phyloP scores from a whole-genome alignment of 1,140 invertebrate species.

The Aphidius gifuensis region DNA sequence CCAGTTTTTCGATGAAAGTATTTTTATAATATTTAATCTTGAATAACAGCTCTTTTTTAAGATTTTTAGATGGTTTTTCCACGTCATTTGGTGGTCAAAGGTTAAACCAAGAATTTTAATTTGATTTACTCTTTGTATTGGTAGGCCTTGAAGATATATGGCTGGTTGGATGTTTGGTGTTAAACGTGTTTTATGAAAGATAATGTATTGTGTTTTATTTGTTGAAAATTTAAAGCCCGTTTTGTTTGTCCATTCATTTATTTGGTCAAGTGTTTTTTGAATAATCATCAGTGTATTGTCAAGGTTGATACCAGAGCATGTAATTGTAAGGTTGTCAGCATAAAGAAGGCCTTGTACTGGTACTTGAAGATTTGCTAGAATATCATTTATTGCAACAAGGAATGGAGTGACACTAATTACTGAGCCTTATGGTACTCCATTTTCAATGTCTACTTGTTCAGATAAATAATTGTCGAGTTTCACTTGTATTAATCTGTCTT shows the following conservation, averaged over 20 bases:
- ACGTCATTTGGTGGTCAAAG: conserved; percentile 26
- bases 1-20: conserved; percentile 24
- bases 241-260: neutral
- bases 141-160: neutral
- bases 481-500: neutral
- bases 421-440: conserved; percentile 14
- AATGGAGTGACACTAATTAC: conserved; percentile 8
- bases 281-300: neutral
- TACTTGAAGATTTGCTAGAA: neutral
- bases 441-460: neutral
- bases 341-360: conserved; percentile 1
- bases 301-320: conserved; percentile 4
- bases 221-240: conserved; percentile 14
- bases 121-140: conserved; percentile 7
- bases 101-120: conserved; percentile 28
- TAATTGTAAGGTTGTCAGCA: conserved; percentile 5
- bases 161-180: neutral
- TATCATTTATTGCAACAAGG: conserved; percentile 10
- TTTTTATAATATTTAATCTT: conserved; percentile 18
- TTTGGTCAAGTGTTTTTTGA: neutral
- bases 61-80: conserved; percentile 15
- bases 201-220: conserved; percentile 6
- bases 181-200: conserved; percentile 1
- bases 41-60: conserved; percentile 15
- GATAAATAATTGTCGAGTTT: neutral